Evolutionary conservation across 2,888 invertebrate genomes (phyloP).

Genomic region (Psylliodes chrysocephalus): DNA sequence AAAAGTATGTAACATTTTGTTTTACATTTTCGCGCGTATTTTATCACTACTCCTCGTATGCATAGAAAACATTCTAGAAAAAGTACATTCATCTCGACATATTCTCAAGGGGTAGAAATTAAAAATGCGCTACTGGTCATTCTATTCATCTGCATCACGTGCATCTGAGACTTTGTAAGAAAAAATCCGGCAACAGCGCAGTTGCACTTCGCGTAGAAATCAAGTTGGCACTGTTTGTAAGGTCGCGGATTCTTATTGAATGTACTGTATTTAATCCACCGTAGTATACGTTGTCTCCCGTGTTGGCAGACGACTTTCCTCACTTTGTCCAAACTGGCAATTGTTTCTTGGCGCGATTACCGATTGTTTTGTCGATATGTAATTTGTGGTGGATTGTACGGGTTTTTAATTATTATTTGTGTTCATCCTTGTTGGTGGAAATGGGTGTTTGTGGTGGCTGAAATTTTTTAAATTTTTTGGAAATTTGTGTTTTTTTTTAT

Average conservation of each 20-base stretch:
- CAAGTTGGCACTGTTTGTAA: constrained; percentile 16
- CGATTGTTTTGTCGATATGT: constrained; percentile 9
- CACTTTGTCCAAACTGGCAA: background rate
- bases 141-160: background rate
- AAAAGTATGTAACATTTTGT: too few relatives aligned
- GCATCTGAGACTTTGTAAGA: background rate
- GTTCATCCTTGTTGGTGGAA: background rate
- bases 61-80: too few relatives aligned
- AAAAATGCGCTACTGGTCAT: too few relatives aligned
- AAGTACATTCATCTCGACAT: too few relatives aligned
- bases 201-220: constrained; percentile 12
- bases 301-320: background rate
- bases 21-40: too few relatives aligned
- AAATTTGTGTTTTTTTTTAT: background rate
- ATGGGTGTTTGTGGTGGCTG: background rate
- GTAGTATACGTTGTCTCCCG: background rate
- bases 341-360: background rate
- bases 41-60: too few relatives aligned
- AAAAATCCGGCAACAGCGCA: constrained; percentile 10
- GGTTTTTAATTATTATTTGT: too few relatives aligned
- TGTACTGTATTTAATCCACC: constrained; percentile 12
- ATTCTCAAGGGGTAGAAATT: too few relatives aligned
- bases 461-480: background rate
- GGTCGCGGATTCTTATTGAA: constrained; percentile 2
- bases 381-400: background rate